phyloP scores from a whole-genome alignment of 2,888 invertebrate species.

The Abscondita cerata region DNA sequence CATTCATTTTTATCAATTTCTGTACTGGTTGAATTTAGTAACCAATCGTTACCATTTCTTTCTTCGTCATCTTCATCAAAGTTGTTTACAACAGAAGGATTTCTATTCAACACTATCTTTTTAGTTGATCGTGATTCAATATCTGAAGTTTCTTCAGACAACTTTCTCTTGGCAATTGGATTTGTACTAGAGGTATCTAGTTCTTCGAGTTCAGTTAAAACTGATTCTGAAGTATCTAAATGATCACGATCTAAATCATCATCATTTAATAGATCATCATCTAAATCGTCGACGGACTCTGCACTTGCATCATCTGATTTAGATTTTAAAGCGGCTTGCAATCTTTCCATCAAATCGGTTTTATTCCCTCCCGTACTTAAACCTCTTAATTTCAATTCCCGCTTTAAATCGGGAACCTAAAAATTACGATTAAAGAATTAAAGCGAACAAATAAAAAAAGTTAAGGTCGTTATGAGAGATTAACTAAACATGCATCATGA shows the following conservation, averaged over 20 bases:
- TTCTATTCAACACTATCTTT: slow-evolving; percentile 69
- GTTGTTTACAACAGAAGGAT: slow-evolving; percentile 47
- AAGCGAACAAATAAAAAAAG: slow-evolving; percentile 8
- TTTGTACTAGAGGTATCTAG: slow-evolving; percentile 46
- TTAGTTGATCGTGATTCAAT: slow-evolving; percentile 58
- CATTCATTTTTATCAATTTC: neutral
- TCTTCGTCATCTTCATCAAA: slow-evolving; percentile 33
- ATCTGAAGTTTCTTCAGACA: slow-evolving; percentile 41
- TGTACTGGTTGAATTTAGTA: neutral
- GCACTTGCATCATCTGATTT: slow-evolving; percentile 51
- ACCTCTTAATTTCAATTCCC: slow-evolving; percentile 81
- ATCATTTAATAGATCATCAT: slow-evolving; percentile 65
- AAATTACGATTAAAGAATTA: slow-evolving; percentile 45
- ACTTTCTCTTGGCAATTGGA: slow-evolving; percentile 48
- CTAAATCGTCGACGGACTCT: slow-evolving; percentile 61
- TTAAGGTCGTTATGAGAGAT: neutral
- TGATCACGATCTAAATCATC: slow-evolving; percentile 51
- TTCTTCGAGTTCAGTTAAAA: slow-evolving; percentile 52
- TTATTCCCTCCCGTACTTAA: slow-evolving; percentile 80
- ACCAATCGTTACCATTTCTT: slow-evolving; percentile 20
- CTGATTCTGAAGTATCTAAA: slow-evolving; percentile 51
- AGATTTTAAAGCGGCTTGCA: slow-evolving; percentile 69
- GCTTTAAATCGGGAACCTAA: slow-evolving; percentile 84
- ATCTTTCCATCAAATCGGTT: slow-evolving; percentile 78
- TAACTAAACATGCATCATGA: too few relatives aligned